Percentiles rank a stretch among this genome's conserved stretches.
These are phyloP conservation scores for Intellagama lesueurii DNA, from an alignment of 2,797 vertebrate species.

Conservation along the genomic window DNA sequence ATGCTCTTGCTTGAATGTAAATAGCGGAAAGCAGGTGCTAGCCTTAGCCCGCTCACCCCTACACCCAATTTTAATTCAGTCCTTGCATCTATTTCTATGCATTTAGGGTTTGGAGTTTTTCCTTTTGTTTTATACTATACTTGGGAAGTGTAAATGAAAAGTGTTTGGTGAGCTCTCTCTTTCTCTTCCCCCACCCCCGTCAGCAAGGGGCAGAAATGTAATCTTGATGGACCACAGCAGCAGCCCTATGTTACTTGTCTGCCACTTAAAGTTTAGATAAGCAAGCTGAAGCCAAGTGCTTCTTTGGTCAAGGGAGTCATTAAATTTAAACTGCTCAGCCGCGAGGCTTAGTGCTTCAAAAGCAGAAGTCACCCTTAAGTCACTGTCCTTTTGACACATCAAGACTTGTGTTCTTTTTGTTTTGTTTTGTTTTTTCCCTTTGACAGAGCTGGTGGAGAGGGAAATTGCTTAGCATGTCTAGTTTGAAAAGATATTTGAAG, in stretches of 20 bases:
- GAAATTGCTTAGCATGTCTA: background rate
- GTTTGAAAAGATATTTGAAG: background rate
- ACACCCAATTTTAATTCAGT: background rate
- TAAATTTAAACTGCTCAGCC: background rate
- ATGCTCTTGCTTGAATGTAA: background rate
- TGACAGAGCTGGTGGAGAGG: background rate
- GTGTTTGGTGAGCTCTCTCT: no score
- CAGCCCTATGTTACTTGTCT: background rate
- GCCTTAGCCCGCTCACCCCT: no score
- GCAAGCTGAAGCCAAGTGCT: background rate
- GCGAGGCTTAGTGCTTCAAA: conserved; percentile 2
- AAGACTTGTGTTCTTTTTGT: no score
- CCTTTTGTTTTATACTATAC: background rate
- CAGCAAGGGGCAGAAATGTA: background rate
- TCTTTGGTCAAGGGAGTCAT: background rate
- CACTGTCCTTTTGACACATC: background rate
- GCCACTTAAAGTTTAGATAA: background rate
- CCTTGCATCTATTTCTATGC: background rate
- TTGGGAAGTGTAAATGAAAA: background rate
- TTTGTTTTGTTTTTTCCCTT: background rate
- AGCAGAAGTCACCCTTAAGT: background rate
- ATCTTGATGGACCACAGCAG: background rate
- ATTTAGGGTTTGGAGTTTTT: background rate
- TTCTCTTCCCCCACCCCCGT: background rate
- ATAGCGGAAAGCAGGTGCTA: background rate